Evolutionary conservation across 2,888 invertebrate genomes (phyloP), one percentile per base, ranked within the genome.

Genomic region (Mantis religiosa): DNA sequence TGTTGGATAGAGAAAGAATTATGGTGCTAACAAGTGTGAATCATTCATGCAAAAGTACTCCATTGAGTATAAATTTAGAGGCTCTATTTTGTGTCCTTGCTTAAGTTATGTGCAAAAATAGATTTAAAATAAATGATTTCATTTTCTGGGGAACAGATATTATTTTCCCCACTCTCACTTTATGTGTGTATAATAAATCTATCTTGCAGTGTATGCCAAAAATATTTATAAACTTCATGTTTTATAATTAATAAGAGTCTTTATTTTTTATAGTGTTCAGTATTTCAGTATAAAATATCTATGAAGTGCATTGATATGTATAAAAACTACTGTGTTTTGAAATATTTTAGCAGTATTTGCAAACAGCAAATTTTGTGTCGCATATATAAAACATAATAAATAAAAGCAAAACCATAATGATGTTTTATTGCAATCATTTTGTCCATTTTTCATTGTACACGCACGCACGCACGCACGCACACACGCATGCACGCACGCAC

Each of bases 1-100:
- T 41, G 34, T 92, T n/a, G 90, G 90, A 87, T 90, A 91, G 91
- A 82, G 4, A 71, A 71, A 20, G 41, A 20, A 20, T 0, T 71
- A 8, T 71, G 54, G 25, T 71, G 54, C 54, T 71, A 71, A 71
- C 54, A 71, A 20, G 4, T 2, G 20, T 71, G 54, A 20, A 71
- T 71, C 54, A 71, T 71, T 71, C 25, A 71, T 3, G 14, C 20
- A 71, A 71, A 25, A 20, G 25, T 41, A 12, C 41, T 41, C 41
- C 41, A 41, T 2, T 41, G 41, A 41, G 41, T 41, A 41, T 12
- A 71, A 25, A 20, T 20, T 0, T 71, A 71, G 54, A 71, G 54
- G 54, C 54, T 71, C 54, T 71, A 41, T 41, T 41, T 71, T 71
- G 8, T 71, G 54, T 71, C 54, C 20, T 20, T 71, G 54, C 20